Evolutionary conservation across 2,113 vertebrate genomes (phyloP), one percentile per base, ranked within the genome.

Genomic region (Halichoeres trimaculatus): DNA sequence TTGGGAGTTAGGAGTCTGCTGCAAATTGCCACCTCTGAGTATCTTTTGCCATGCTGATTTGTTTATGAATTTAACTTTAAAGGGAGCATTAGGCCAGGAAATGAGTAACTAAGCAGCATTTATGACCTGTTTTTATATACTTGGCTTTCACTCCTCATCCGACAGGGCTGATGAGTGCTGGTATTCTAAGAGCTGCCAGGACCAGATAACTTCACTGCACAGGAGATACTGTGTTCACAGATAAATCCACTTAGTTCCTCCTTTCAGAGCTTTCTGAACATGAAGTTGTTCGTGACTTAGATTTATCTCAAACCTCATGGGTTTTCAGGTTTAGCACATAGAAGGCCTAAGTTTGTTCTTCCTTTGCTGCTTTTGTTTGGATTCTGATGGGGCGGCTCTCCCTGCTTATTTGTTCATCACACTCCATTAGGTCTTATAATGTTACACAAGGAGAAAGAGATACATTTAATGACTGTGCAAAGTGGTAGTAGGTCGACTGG

Each of bases 81-180:
- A 73, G 35, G 35, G 35, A 43, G 41, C 48, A 20, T 52, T 81
- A 16, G 17, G 14, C 7, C 43, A 45, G 16, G 17, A 17, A 17
- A 14, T 48, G 19, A 10, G 6, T 9, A 5, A n/a, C 64, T 45
- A 54, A 76, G 41, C 48, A 45, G 36, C 53, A 30, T 52, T 85
- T 59, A 77, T 5, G 35, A 54, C 45, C 17, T 58, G 59, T 22
- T n/a, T 66, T 53, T 54, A 52, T 50, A 58, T 72, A 38, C 36
- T 66, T 85, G 75, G 73, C 72, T 81, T 36, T 54, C 59, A 65
- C 45, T 47, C 30, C 55, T 78, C 30, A 34, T 65, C 57, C 43
- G 61, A 57, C 70, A 56, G 36, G 36, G 23, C 67, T 59, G 85
- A 88, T 75, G 78, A 86, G 81, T 86, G 89, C 70, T 76, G 70